Conservation (phyloP, 2,888 invertebrate genomes). For the Parnassius orleans region DNA sequence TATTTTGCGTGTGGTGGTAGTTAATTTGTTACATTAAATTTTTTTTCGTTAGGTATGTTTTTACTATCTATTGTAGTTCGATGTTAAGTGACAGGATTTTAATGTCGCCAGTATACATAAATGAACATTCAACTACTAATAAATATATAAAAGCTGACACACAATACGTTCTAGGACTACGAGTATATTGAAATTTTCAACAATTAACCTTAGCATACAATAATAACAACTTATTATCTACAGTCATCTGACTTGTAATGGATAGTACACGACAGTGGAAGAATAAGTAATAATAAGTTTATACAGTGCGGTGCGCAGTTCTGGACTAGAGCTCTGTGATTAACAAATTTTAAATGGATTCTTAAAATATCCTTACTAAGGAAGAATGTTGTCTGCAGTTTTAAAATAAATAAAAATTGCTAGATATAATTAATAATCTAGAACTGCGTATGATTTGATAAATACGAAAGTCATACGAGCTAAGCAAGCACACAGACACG, state of each 20-base stretch:
- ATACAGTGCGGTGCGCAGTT: conserved; percentile 13
- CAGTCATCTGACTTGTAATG: conserved; percentile 12
- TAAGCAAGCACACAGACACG: conserved; percentile 47
- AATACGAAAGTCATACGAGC: conserved; percentile 13
- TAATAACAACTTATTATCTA: conserved; percentile 27
- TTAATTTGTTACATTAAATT: too few species aligned
- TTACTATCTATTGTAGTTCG: neutral
- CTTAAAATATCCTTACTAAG: neutral
- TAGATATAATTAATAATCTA: neutral
- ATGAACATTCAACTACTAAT: conserved; percentile 7
- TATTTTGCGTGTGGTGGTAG: too few species aligned
- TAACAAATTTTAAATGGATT: neutral
- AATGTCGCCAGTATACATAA: conserved; percentile 5
- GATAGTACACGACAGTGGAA: conserved; percentile 19
- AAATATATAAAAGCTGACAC: conserved; percentile 3
- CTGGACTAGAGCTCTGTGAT: neutral
- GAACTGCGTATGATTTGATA: conserved; percentile 3
- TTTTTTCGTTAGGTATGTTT: too few species aligned
- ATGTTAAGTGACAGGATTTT: conserved; percentile 2
- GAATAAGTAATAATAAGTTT: conserved; percentile 11
- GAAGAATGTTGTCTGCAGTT: too few species aligned
- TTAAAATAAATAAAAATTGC: neutral
- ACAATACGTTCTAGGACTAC: conserved; percentile 10
- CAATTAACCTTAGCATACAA: conserved; percentile 25
- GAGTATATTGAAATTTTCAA: conserved; percentile 28